Percentiles rank a stretch among this genome's conserved stretches.
phyloP scores from a whole-genome alignment of 1,140 invertebrate species.

The Conopomorpha cramerella region DNA sequence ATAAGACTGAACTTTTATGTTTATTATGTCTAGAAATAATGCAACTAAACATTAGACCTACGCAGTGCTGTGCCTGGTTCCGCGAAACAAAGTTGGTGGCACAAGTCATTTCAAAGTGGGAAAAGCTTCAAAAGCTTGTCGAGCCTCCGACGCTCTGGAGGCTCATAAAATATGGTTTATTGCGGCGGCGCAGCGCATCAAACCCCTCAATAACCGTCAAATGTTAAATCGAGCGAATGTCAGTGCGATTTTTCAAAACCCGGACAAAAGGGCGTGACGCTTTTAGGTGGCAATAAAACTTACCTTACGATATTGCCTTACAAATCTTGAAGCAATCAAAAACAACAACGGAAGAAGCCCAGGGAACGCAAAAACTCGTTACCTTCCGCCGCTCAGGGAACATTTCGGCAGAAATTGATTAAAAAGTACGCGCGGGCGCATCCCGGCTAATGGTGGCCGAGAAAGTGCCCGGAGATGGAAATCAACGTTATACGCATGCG shows the following conservation, averaged over 20 bases:
- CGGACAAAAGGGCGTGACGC: slow-evolving; percentile 10
- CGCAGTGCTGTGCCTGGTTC: too few species aligned
- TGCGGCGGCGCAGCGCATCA: slow-evolving; percentile 33
- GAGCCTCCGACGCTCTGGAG: slow-evolving; percentile 25
- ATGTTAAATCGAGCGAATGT: slow-evolving; percentile 27
- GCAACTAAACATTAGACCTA: too few species aligned
- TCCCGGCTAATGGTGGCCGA: slow-evolving; percentile 19
- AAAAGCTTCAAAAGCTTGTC: slow-evolving; percentile 22
- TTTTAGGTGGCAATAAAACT: neutral
- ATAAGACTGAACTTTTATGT: too few species aligned
- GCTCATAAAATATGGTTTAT: slow-evolving; percentile 55
- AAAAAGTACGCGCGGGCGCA: slow-evolving; percentile 22
- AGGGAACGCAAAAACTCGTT: neutral
- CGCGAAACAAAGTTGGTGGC: slow-evolving; percentile 20
- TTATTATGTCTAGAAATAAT: too few species aligned
- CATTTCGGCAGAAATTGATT: slow-evolving; percentile 14
- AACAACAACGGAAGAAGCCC: neutral
- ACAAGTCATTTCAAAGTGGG: slow-evolving; percentile 35
- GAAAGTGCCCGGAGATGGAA: slow-evolving; percentile 28
- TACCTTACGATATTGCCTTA: neutral
- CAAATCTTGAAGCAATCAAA: neutral
- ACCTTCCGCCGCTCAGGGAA: neutral
- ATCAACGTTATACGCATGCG: slow-evolving; percentile 18
- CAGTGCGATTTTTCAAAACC: slow-evolving; percentile 14
- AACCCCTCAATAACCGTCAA: slow-evolving; percentile 37